phyloP scores from a whole-genome alignment of 2,888 invertebrate species.

The Charanyca ferruginea region DNA sequence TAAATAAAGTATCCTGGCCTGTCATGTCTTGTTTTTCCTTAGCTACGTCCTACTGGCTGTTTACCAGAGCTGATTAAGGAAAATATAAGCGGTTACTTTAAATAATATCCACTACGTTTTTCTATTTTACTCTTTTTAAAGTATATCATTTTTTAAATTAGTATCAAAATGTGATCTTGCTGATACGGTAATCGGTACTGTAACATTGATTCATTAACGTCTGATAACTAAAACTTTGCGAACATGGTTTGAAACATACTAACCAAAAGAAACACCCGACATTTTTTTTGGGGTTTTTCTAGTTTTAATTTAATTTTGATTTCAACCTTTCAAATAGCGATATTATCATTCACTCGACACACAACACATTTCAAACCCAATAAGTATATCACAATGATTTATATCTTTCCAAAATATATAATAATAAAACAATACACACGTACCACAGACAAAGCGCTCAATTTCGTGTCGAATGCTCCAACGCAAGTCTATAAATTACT shows the following conservation, averaged over 20 bases:
- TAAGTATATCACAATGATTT: neutral
- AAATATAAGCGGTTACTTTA: neutral
- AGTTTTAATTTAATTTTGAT: too few species aligned
- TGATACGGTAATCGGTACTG: neutral
- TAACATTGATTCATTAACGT: too few species aligned
- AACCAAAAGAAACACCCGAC: too few species aligned
- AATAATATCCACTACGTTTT: neutral
- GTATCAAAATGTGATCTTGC: neutral
- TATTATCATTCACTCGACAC: too few species aligned
- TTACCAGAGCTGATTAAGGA: neutral
- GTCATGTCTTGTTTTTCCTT: neutral
- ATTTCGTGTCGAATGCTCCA: slow-evolving; percentile 9
- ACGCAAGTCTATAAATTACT: slow-evolving; percentile 42
- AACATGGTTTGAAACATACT: too few species aligned
- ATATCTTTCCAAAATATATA: slow-evolving; percentile 24
- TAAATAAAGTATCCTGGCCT: neutral
- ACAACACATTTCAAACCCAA: too few species aligned
- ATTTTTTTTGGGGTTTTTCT: too few species aligned
- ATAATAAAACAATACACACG: slow-evolving; percentile 23
- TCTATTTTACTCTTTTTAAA: neutral
- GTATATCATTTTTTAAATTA: neutral
- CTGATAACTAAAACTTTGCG: too few species aligned
- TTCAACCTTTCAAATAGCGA: too few species aligned
- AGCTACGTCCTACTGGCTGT: neutral
- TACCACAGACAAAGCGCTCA: slow-evolving; percentile 33